Conservation (phyloP, 2,888 invertebrate species). For the Crossocerus cetratus region DNA sequence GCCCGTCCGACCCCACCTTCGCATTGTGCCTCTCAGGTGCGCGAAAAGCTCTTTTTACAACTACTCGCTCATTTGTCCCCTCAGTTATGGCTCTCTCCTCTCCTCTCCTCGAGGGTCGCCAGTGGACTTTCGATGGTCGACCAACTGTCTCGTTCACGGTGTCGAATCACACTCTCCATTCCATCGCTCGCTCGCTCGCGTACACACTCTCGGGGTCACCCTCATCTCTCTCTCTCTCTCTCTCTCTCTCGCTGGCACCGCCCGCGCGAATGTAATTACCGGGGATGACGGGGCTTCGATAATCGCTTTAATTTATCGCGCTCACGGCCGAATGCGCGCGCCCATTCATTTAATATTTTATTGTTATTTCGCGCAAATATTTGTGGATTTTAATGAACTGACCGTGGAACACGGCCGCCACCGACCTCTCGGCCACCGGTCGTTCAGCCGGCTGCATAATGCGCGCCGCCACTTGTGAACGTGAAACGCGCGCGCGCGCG, state of each 20-base stretch:
- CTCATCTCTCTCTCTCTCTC: not conserved
- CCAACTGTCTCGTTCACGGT: no score
- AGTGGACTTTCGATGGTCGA: no score
- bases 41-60: slow-evolving; percentile 8
- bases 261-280: slow-evolving; percentile 17
- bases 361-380: slow-evolving; percentile 44
- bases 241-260: not conserved
- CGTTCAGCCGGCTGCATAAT: slow-evolving; percentile 21
- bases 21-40: slow-evolving; percentile 8
- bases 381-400: slow-evolving; percentile 41
- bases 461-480: slow-evolving; percentile 7
- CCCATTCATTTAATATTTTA: slow-evolving; percentile 24
- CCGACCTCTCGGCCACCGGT: no score
- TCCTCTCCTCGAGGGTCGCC: no score
- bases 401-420: not conserved
- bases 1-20: slow-evolving; percentile 27
- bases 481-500: slow-evolving; percentile 4
- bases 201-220: not conserved
- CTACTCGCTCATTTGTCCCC: slow-evolving; percentile 29
- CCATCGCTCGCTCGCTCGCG: not conserved
- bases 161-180: not conserved
- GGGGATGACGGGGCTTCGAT: slow-evolving; percentile 14
- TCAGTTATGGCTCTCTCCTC: not conserved
- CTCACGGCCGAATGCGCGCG: not conserved
- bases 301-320: slow-evolving; percentile 25